phyloP scores from a whole-genome alignment of 2,797 vertebrate genomes.

The Menidia menidia region DNA sequence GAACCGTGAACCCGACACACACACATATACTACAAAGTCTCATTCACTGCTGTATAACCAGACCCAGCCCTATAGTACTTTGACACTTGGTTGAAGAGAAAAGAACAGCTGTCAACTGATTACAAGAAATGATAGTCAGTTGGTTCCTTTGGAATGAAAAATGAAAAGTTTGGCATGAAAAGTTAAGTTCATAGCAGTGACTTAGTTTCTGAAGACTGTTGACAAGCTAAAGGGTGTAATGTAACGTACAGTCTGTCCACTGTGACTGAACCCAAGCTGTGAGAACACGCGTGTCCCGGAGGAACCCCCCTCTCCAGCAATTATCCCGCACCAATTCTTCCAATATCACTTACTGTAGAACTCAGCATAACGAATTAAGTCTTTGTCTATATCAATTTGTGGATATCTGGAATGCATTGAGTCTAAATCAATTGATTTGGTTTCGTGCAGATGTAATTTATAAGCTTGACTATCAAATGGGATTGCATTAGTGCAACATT shows the following conservation, averaged over 20 bases:
- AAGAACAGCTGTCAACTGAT: too few relatives aligned
- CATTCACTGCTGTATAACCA: too few relatives aligned
- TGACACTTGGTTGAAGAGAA: too few relatives aligned
- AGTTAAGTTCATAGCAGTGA: constrained; percentile 11
- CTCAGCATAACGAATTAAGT: constrained; percentile 52
- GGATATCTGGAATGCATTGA: constrained; percentile 11
- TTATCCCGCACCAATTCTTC: constrained; percentile 60
- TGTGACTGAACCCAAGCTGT: constrained; percentile 62
- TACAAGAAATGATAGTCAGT: too few relatives aligned
- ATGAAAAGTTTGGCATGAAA: too few relatives aligned
- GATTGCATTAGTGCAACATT: constrained; percentile 2
- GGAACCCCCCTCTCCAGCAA: constrained; percentile 60
- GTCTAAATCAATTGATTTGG: constrained; percentile 33
- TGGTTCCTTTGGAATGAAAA: too few relatives aligned
- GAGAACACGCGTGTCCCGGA: constrained; percentile 53
- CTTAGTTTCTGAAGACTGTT: constrained; percentile 58
- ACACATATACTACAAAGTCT: too few relatives aligned
- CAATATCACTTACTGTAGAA: constrained; percentile 38
- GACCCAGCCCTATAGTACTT: too few relatives aligned
- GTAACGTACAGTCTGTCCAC: constrained; percentile 60
- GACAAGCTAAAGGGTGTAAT: constrained; percentile 69
- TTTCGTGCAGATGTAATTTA: constrained; percentile 33
- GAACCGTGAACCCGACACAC: too few relatives aligned
- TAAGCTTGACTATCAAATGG: neutral
- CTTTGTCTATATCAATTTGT: constrained; percentile 48